Evolutionary conservation across 2,113 vertebrate genomes (phyloP).

Genomic region (Sapajus apella): DNA sequence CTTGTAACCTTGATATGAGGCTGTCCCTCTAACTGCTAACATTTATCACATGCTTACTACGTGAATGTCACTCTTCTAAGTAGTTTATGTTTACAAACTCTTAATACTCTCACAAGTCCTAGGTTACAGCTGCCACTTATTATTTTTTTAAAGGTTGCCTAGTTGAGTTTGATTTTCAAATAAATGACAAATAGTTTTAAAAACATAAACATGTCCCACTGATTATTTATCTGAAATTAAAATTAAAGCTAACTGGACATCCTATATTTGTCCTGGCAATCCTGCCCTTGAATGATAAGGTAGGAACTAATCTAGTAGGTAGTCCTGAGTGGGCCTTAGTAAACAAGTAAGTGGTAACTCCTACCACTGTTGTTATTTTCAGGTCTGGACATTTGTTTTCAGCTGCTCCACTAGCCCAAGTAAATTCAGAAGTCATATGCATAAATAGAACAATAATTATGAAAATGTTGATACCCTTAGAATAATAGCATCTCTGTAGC

Average conservation of each 20-base stretch:
- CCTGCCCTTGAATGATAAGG: not conserved
- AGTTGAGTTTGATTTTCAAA: not conserved
- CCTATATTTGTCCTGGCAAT: not conserved
- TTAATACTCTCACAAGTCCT: not conserved
- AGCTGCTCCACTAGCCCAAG: not conserved
- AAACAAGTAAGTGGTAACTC: not conserved
- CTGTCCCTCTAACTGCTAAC: not conserved
- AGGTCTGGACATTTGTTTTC: not conserved
- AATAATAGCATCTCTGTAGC: not conserved
- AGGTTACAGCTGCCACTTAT: not conserved
- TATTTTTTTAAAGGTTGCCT: not conserved
- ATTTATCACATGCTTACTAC: not conserved
- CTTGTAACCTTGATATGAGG: not conserved
- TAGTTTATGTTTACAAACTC: not conserved
- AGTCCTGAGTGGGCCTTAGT: not conserved
- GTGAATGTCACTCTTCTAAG: not conserved
- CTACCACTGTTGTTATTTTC: not conserved
- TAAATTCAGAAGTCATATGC: not conserved
- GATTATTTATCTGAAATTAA: not conserved
- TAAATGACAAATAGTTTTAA: not conserved
- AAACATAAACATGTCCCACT: not conserved
- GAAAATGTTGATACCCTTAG: not conserved
- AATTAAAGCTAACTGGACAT: not conserved
- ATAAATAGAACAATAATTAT: not conserved
- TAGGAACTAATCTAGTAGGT: not conserved